Percentiles rank a stretch among this genome's conserved stretches.
These are phyloP conservation scores for Cephus rjabovi DNA, from an alignment of 2,888 invertebrate species.

Conservation along the genomic window DNA sequence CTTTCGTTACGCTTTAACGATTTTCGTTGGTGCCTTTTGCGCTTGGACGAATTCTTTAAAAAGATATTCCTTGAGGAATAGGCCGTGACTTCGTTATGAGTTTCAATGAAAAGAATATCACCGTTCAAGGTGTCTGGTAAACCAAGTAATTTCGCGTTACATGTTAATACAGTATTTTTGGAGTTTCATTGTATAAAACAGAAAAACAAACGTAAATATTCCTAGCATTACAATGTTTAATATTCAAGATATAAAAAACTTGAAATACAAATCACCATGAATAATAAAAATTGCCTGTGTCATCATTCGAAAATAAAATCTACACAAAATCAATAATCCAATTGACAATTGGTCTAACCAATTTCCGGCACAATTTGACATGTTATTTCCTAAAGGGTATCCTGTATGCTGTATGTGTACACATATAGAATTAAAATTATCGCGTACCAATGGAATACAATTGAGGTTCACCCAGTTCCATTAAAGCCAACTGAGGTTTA, in stretches of 20 bases:
- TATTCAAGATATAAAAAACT: not conserved
- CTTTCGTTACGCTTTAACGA: not conserved
- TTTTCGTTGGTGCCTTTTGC: not conserved
- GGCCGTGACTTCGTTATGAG: not conserved
- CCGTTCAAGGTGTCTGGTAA: not conserved
- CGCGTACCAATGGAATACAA: not conserved
- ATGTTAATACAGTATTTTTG: not conserved
- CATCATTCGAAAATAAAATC: not conserved
- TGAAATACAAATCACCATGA: not conserved
- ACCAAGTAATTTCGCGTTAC: not conserved
- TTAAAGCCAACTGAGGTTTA: constrained; percentile 1
- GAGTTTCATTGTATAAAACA: not conserved
- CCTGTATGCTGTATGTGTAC: not conserved
- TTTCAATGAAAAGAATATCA: not conserved
- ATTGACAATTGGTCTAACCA: no score
- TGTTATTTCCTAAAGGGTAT: not conserved
- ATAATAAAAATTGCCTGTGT: not conserved
- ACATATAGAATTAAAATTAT: not conserved
- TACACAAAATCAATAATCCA: not conserved
- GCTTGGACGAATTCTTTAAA: not conserved
- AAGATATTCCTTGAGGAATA: not conserved
- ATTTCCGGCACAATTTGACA: no score
- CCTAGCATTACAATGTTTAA: not conserved
- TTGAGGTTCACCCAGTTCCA: not conserved
- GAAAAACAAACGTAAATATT: not conserved